Conservation (phyloP, 2,888 invertebrate species). For the Dynastes maya region DNA sequence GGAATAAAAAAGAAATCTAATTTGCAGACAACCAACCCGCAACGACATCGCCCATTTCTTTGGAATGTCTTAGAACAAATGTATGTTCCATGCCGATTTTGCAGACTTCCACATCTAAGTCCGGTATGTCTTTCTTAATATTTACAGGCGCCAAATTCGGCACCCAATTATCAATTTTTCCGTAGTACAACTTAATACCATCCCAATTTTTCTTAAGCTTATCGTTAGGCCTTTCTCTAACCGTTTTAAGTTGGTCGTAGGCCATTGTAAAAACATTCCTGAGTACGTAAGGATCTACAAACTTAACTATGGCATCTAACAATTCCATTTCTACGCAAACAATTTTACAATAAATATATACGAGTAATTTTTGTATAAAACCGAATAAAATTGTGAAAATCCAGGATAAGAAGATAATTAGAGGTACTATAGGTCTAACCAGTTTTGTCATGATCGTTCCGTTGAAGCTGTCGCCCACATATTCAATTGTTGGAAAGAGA, state of each 20-base stretch:
- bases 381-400: conserved; percentile 75
- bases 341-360: conserved; percentile 72
- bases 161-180: conserved; percentile 86
- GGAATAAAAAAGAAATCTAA: neutral
- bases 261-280: conserved; percentile 81
- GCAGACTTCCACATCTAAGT: conserved; percentile 76
- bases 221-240: conserved; percentile 78
- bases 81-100: conserved; percentile 79
- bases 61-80: conserved; percentile 82
- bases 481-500: conserved; percentile 91
- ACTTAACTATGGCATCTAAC: conserved; percentile 72
- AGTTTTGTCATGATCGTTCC: conserved; percentile 81
- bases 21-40: conserved; percentile 58
- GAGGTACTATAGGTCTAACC: conserved; percentile 72
- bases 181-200: conserved; percentile 86
- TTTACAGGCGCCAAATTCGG: conserved; percentile 81
- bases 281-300: conserved; percentile 75
- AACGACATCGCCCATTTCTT: conserved; percentile 72
- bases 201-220: conserved; percentile 74
- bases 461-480: conserved; percentile 83
- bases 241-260: conserved; percentile 84
- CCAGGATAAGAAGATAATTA: conserved; percentile 71
- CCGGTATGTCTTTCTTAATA: conserved; percentile 75
- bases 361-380: conserved; percentile 70
- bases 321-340: conserved; percentile 73